These are phyloP conservation scores for Drosophila anomelani DNA, from an alignment of 2,888 invertebrate species.

Conservation along the genomic window DNA sequence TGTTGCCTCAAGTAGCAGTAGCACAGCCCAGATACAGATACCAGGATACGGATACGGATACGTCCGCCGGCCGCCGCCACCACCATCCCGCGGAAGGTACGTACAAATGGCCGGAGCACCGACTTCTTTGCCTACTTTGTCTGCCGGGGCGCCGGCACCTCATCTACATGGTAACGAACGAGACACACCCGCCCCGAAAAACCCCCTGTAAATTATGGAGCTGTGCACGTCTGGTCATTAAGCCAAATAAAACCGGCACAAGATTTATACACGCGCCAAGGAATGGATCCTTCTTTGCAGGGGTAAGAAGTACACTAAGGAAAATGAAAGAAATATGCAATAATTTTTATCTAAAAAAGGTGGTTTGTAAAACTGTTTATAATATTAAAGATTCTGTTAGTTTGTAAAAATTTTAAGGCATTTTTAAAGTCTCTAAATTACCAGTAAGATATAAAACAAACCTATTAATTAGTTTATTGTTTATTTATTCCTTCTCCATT, in stretches of 20 bases:
- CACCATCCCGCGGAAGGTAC: conserved; percentile 10
- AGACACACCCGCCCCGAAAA: conserved; percentile 1
- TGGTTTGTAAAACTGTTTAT: too few relatives aligned
- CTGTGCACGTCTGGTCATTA: conserved; percentile 83
- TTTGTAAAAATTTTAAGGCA: too few relatives aligned
- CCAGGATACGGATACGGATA: conserved; percentile 12
- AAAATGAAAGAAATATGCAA: neutral
- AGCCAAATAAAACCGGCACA: conserved; percentile 83
- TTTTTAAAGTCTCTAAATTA: too few relatives aligned
- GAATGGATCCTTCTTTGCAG: conserved; percentile 21
- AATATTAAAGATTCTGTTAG: too few relatives aligned
- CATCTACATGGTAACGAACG: conserved; percentile 62
- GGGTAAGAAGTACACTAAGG: conserved; percentile 6
- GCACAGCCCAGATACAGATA: conserved; percentile 10
- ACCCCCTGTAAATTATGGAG: conserved; percentile 80
- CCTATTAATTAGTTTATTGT: neutral
- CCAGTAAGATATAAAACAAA: too few relatives aligned
- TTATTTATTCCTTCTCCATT: neutral
- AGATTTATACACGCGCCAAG: conserved; percentile 79
- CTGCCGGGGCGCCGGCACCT: conserved; percentile 47
- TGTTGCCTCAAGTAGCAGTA: conserved; percentile 70
- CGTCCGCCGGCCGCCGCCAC: neutral
- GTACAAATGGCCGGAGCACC: conserved; percentile 42
- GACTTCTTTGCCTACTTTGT: conserved; percentile 73
- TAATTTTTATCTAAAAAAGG: neutral